Base-by-base conservation (phyloP, 2,888 invertebrate species). In the Brachypalpus laphriformis region DNA sequence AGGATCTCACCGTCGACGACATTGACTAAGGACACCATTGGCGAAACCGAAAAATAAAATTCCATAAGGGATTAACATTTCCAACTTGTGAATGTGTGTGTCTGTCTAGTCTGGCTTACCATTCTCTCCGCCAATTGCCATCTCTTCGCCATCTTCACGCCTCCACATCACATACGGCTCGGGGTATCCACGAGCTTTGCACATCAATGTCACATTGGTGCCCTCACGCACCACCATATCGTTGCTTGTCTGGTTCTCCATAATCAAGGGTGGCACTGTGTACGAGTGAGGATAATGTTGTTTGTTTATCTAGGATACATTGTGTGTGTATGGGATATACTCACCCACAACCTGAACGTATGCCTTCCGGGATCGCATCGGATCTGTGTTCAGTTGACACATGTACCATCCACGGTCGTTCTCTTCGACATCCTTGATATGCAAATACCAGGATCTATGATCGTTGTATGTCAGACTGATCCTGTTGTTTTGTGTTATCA, bases 91-190 rank as follows among this genome's bases (percentile, higher is more conserved):
- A 3, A 11, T 40, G n/a, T 45, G 37, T 56, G 6, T 18, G 16
- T 34, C 40, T 22, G 40, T 49, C 31, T 49, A 71, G 56, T 37
- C 57, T 63, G 57, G 47, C 93, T 93, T 93, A 97, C 97, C 97
- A 90, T 94, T 95, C 91, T 96, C 96, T n/a, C 97, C 97, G 89
- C 97, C 97, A 92, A 97, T 97, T 91, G 96, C 95, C 92, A 97
- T 97, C 90, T 96, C 96, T 89, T 96, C 95, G 75, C 97, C 97
- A 89, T 98, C 97, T 92, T 97, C 97, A 42, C 97, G 93, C 49
- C 97, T 93, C 97, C 97, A 98, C 96, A 97, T 97, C 88, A 98
- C 97, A 91, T 97, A 97, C 11, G 98, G 98, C 89, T 97, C 97
- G 0, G 97, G 97, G 91, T 96, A 97, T 88, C 97, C 97, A 16